Percentiles rank a stretch among this genome's conserved stretches.
These are phyloP conservation scores for Neodon shergylaensis DNA, from an alignment of 2,113 vertebrate genomes.

Conservation along the genomic window DNA sequence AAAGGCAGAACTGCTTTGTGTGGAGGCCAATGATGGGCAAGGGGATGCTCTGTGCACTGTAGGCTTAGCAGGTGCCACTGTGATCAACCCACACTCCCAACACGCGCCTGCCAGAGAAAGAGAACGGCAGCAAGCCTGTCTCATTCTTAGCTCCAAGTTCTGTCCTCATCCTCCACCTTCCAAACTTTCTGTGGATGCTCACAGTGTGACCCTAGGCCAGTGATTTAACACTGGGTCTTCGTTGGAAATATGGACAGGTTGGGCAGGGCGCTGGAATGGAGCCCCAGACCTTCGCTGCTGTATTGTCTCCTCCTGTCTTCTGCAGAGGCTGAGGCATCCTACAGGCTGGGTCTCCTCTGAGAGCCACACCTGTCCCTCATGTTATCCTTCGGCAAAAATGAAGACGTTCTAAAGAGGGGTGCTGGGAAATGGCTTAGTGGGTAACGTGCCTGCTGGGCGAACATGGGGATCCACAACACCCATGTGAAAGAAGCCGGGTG, in stretches of 20 bases:
- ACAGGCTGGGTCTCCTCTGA: neutral
- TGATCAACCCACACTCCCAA: accelerated
- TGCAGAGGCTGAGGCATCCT: neutral
- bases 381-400: neutral
- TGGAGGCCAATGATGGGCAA: neutral
- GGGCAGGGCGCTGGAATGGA: neutral
- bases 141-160: neutral
- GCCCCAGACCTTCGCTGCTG: accelerated
- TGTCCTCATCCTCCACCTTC: neutral
- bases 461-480: neutral
- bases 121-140: neutral
- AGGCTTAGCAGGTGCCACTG: neutral
- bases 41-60: neutral
- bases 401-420: neutral
- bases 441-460: neutral
- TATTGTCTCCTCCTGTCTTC: too few species aligned
- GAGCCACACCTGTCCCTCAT: neutral
- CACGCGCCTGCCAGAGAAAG: accelerated
- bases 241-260: neutral
- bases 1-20: too few species aligned
- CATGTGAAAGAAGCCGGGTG: neutral
- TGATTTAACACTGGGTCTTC: neutral
- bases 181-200: neutral
- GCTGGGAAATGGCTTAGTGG: neutral
- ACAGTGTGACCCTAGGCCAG: neutral